Percentiles rank a stretch among this genome's conserved stretches.
phyloP scores from a whole-genome alignment of 1,140 invertebrate species.

The Halictus rubicundus region DNA sequence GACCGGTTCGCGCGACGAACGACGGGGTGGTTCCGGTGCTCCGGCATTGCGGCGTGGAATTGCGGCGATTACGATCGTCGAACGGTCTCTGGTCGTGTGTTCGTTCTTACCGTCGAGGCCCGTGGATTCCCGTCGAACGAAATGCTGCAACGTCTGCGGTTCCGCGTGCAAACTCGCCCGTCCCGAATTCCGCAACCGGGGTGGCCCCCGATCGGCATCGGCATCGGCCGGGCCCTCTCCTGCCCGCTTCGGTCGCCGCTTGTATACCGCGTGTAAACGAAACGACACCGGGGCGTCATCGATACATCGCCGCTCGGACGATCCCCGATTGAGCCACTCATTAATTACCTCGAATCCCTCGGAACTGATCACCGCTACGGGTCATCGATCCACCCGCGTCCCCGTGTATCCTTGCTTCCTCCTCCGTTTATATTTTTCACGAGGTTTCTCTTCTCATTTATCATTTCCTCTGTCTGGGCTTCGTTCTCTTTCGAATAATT shows the following conservation, averaged over 20 bases:
- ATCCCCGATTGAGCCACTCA: conserved; percentile 61
- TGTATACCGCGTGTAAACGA: conserved; percentile 58
- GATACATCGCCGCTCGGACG: conserved; percentile 53
- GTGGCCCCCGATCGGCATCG: conserved; percentile 6
- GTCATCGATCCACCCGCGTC: conserved; percentile 41
- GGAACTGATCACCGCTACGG: conserved; percentile 59
- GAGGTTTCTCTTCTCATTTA: too few relatives aligned
- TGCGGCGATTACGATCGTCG: neutral
- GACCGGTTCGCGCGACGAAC: neutral
- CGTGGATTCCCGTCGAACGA: conserved; percentile 34
- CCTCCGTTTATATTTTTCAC: too few relatives aligned
- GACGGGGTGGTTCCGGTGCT: neutral
- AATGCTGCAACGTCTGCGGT: conserved; percentile 49
- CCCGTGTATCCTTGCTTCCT: conserved; percentile 18
- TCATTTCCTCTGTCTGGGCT: too few relatives aligned
- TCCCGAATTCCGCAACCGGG: conserved; percentile 54
- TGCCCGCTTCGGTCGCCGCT: neutral
- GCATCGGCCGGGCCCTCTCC: neutral
- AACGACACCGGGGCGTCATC: conserved; percentile 59
- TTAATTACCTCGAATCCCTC: conserved; percentile 61
- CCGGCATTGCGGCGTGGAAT: neutral
- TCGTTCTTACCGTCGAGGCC: neutral
- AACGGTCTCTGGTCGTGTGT: too few relatives aligned
- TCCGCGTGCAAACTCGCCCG: conserved; percentile 50
- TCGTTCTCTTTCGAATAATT: too few relatives aligned